Evolutionary conservation across 92 coral and sea anemone species (phyloP), one percentile per base, ranked within the genome.

Genomic region (Actinostola sp.): DNA sequence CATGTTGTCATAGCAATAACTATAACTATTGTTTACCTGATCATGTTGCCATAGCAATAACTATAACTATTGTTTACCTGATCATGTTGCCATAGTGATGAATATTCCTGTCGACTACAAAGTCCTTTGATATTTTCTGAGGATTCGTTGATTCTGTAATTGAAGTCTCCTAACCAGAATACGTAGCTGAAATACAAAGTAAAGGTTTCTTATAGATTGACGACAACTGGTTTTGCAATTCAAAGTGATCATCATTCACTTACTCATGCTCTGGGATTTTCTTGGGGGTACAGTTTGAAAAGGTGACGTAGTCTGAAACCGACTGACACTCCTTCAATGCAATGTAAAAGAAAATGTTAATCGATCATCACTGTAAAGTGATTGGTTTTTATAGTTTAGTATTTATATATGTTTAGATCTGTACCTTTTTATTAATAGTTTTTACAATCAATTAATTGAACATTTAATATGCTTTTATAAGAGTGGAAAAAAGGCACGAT

Each of bases 91-190:
- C 97, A 92, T 56, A 95, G 48, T 9, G 91, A 27, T 2, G 76
- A 61, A 34, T 92, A 87, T n/a, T 95, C 90, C 56, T 89, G 82
- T 61, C 77, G 87, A 26, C 78, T 80, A 49, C 86, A 88, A 7
- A 88, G 84, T 9, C 80, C 90, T 64, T 86, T 92, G 19, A 95
- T 88, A 61, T 95, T 89, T 27, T 95, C 99, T 30, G 85, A 55
- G 1, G 97, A 68, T 64, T 95, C 99, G 36, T 95, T 88, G 39
- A 95, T 92, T 73, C 99, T 86, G 94, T 90, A 95, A 85, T 95
- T 95, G 34, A 95, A 72, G 72, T 95, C 99, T 15, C 99, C 99
- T 28, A 89, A 76, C 91, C 97, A 87, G 45, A 88, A 76, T 27
- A 95, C 91, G 59, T 75, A 87, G 70, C 97, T 91, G 67, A 11